phyloP scores from a whole-genome alignment of 2,888 invertebrate genomes.

The Cryptus viduatorius region DNA sequence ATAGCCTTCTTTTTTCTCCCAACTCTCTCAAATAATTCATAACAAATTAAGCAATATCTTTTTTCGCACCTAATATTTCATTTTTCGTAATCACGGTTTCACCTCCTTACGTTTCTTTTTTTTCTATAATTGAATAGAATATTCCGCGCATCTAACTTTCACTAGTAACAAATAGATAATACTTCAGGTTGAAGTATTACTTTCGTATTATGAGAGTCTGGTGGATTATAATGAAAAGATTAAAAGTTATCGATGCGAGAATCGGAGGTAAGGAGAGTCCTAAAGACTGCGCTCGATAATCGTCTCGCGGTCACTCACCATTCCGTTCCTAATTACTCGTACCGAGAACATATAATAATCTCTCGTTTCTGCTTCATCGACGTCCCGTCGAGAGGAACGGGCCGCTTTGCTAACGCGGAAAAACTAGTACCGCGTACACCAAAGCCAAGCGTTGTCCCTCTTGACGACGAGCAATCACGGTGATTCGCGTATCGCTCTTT shows the following conservation, averaged over 20 bases:
- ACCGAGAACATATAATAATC: conserved; percentile 66
- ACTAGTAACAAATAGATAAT: not conserved
- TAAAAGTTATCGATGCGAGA: conserved; percentile 26
- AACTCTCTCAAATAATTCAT: not conserved
- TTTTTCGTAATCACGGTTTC: too few relatives aligned
- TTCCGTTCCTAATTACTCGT: conserved; percentile 64
- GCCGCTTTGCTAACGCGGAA: conserved; percentile 27
- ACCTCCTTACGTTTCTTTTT: too few relatives aligned
- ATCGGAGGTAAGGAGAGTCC: conserved; percentile 24
- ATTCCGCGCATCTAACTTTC: not conserved
- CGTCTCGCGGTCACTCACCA: conserved; percentile 9
- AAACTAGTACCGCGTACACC: conserved; percentile 55
- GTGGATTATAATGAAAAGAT: conserved; percentile 38
- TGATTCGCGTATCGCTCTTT: conserved; percentile 18
- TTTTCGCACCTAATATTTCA: not conserved
- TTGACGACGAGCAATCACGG: conserved; percentile 32
- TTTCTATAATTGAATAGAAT: too few relatives aligned
- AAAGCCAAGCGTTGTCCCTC: not conserved
- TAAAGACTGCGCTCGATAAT: conserved; percentile 39
- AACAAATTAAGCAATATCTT: not conserved
- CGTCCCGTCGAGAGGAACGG: conserved; percentile 8
- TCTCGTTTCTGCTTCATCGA: conserved; percentile 7
- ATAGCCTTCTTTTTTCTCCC: not conserved
- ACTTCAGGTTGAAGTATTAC: not conserved
- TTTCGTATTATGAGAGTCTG: not conserved